These are phyloP conservation scores for Lordiphosa stackelbergi DNA, from an alignment of 1,140 invertebrate species.

Conservation along the genomic window DNA sequence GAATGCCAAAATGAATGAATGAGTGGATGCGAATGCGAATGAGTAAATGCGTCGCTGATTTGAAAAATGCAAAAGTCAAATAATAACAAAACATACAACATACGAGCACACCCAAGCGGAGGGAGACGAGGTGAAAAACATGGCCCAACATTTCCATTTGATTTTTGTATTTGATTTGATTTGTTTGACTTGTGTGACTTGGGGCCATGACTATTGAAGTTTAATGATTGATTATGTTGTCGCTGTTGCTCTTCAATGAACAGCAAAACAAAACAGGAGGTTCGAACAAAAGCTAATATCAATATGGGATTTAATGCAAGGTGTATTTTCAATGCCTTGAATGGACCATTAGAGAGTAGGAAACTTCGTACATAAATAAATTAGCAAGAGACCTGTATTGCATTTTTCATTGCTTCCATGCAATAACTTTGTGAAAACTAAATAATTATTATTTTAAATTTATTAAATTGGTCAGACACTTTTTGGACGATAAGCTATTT, in stretches of 20 bases:
- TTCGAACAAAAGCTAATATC: conserved; percentile 1
- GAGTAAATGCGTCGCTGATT: conserved; percentile 43
- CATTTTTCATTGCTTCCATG: too few relatives aligned
- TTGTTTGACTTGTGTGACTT: conserved; percentile 23
- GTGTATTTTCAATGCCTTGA: too few relatives aligned
- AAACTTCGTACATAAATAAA: too few relatives aligned
- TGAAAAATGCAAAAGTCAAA: conserved; percentile 68
- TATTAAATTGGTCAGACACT: too few relatives aligned
- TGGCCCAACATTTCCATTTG: conserved; percentile 37
- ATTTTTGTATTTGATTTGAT: conserved; percentile 31
- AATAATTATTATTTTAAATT: too few relatives aligned
- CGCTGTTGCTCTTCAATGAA: conserved; percentile 19
- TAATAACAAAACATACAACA: conserved; percentile 27
- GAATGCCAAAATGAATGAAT: conserved; percentile 38
- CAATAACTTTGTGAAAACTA: too few relatives aligned
- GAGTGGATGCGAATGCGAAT: conserved; percentile 18
- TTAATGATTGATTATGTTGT: conserved; percentile 63
- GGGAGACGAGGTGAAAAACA: background rate
- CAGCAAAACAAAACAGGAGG: conserved; percentile 17
- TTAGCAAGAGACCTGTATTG: too few relatives aligned
- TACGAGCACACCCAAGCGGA: background rate
- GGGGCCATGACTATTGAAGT: conserved; percentile 41
- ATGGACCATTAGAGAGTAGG: too few relatives aligned
- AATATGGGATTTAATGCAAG: background rate
- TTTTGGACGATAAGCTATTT: too few relatives aligned